Conservation (phyloP, 2,888 invertebrate genomes). For the Hirtodrosophila confusa region DNA sequence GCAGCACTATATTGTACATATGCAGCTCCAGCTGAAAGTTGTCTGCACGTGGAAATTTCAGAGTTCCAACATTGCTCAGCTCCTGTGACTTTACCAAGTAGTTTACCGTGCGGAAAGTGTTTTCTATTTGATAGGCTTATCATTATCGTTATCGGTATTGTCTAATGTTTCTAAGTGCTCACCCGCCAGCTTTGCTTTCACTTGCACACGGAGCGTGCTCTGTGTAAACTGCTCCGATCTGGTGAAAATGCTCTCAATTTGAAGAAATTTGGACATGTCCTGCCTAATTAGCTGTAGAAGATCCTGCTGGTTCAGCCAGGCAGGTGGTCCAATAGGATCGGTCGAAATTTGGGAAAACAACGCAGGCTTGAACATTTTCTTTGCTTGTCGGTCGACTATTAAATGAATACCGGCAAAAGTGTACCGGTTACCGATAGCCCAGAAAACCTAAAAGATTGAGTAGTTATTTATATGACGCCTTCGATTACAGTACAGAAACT, state of each 20-base stretch:
- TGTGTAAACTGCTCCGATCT: conserved; percentile 32
- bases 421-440: neutral
- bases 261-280: conserved; percentile 28
- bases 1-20: conserved; percentile 65
- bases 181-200: conserved; percentile 42
- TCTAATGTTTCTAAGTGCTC: neutral
- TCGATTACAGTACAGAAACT: conserved; percentile 17
- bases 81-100: conserved; percentile 58
- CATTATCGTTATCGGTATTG: neutral
- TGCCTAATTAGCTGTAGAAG: conserved; percentile 26
- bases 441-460: neutral
- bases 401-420: conserved; percentile 28
- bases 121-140: conserved; percentile 29
- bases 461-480: neutral
- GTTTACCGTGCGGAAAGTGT: conserved; percentile 37
- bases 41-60: conserved; percentile 30
- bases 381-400: neutral
- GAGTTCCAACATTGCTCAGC: neutral
- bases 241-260: conserved; percentile 20
- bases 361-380: conserved; percentile 38
- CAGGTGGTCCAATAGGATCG: conserved; percentile 18
- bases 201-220: conserved; percentile 32
- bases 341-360: conserved; percentile 45
- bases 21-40: conserved; percentile 61
- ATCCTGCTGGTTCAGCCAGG: conserved; percentile 46